Conservation (phyloP, 2,888 invertebrate genomes). For the Nymphalis urticae region DNA sequence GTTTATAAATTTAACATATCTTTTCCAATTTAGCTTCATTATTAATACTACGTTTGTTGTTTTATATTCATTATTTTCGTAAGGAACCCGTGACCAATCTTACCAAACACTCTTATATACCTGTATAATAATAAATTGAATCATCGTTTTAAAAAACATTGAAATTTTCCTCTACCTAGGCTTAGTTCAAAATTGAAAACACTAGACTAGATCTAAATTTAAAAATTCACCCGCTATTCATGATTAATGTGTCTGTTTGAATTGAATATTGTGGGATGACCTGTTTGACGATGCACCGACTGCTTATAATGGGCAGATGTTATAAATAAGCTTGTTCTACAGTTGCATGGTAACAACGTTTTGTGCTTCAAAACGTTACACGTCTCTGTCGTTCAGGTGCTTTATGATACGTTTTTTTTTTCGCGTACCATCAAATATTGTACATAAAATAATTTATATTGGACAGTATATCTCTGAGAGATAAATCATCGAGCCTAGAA, state of each 20-base stretch:
- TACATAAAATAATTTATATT: too few species aligned
- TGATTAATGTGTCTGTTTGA: constrained; percentile 65
- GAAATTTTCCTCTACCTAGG: constrained; percentile 27
- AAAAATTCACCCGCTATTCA: constrained; percentile 53
- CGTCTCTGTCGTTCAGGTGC: constrained; percentile 33
- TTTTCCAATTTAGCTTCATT: too few species aligned
- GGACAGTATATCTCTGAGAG: too few species aligned
- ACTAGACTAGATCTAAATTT: constrained; percentile 47
- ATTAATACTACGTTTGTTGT: too few species aligned
- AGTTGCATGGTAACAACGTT: constrained; percentile 55
- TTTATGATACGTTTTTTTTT: constrained; percentile 10
- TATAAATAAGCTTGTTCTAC: constrained; percentile 51
- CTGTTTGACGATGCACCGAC: constrained; percentile 75
- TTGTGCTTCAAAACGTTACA: constrained; percentile 19
- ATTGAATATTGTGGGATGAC: constrained; percentile 63
- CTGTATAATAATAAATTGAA: neutral
- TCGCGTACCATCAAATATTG: too few species aligned
- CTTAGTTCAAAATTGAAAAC: constrained; percentile 46
- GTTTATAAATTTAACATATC: too few species aligned
- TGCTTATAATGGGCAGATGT: constrained; percentile 66
- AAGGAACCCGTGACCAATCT: too few species aligned
- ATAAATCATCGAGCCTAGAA: too few species aligned
- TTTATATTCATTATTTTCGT: too few species aligned
- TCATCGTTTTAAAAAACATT: neutral
- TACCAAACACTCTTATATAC: too few species aligned